Conservation (phyloP, 2,888 invertebrate genomes). For the Acanthosepion esculentum region DNA sequence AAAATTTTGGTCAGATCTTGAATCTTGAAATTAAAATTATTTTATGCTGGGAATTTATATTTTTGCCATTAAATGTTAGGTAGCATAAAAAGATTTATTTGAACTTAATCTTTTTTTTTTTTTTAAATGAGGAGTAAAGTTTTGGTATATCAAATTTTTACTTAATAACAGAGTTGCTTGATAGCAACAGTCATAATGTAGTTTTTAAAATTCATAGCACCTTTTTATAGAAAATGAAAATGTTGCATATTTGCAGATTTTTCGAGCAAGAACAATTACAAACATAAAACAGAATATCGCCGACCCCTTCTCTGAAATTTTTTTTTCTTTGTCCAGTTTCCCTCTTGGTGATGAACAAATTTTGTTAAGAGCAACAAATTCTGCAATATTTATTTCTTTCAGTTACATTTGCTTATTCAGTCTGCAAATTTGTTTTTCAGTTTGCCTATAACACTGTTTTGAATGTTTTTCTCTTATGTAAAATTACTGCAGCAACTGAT, state of each 20-base stretch:
- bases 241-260: neutral
- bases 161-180: no score
- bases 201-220: neutral
- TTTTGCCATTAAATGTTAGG: no score
- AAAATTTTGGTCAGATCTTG: no score
- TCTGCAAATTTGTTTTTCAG: slow-evolving; percentile 15
- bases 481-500: neutral
- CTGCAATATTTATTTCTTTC: neutral
- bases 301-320: neutral
- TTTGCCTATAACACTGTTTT: neutral
- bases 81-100: no score
- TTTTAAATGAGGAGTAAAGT: no score
- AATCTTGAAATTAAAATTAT: no score
- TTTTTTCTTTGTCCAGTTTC: no score
- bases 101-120: no score
- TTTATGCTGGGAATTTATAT: no score
- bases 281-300: neutral
- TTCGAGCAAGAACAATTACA: neutral
- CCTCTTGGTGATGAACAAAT: no score
- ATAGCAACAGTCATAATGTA: no score
- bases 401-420: neutral
- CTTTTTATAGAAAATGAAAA: neutral
- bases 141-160: no score
- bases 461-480: neutral
- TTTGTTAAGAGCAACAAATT: neutral